Base-by-base conservation (phyloP, 2,113 vertebrate species). In the Centropus bengalensis region DNA sequence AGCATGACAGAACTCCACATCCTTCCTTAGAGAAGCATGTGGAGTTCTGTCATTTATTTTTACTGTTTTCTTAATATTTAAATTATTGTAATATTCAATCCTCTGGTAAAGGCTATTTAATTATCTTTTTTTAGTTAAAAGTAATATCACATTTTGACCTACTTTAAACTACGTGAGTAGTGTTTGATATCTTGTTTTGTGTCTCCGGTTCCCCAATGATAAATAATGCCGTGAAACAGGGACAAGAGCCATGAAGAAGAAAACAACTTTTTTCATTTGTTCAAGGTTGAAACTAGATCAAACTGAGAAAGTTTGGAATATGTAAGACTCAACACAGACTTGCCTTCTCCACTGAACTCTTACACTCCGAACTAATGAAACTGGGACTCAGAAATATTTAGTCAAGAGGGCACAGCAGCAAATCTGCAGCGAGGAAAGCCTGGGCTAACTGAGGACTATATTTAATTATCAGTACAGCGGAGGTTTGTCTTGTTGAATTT, bases 401-500 rank as follows among this genome's bases (percentile, higher is more conserved):
- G 13, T 44, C 12, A 23, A 30, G 67, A 49, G 40, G 4, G 2
- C 32, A 47, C 0, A 8, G 40, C 20, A 71, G 49, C 32, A 60
- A 45, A 59, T 30, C 9, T 52, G 14, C 47, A 49, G 45, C 36
- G 56, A 67, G 51, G 58, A 76, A 77, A 62, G 44, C 6, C 14
- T 51, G 22, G 17, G 9, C 13, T 54, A 5, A 32, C 45, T 40
- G 21, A 58, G 28, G 22, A 24, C 60, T 27, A 5, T 24, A 14
- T 10, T 60, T 52, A 56, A 22, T 82, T 69, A 44, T 60, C 4
- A 1, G 2, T 62, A 38, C 8, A 14, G 17, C 2, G 19, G 9
- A 4, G 5, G 17, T 56, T 93, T 67, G 24, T 26, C 47, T 0
- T 0, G 4, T 38, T 59, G 12, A 6, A 3, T 36, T 84, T 51